A percentile compares a stretch with the other conserved stretches of the same genome.
phyloP scores from a whole-genome alignment of 2,113 vertebrate genomes.

The Periophthalmus modestus region DNA sequence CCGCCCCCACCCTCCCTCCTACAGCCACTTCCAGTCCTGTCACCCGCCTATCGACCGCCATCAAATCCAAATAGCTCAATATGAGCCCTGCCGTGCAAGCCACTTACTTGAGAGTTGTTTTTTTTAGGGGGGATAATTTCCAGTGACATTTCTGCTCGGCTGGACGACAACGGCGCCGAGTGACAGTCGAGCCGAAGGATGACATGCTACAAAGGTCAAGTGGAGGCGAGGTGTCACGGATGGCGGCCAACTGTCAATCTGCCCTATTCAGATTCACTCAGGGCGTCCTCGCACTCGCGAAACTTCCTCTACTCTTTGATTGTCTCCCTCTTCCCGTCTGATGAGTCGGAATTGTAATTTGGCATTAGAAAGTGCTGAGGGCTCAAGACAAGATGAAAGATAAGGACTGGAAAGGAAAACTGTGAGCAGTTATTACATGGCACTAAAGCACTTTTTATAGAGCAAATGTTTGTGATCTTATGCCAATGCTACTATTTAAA shows the following conservation, averaged over 20 bases:
- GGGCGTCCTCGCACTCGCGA: conserved; percentile 1
- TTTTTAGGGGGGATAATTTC: conserved; percentile 33
- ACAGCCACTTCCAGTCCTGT: conserved; percentile 56
- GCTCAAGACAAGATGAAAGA: background rate
- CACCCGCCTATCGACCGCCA: conserved; percentile 41
- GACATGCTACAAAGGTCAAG: conserved; percentile 69
- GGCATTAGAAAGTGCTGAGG: background rate
- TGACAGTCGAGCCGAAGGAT: conserved; percentile 59
- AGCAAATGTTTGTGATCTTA: too few relatives aligned
- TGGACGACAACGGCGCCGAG: conserved; percentile 45
- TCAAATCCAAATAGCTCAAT: conserved; percentile 24
- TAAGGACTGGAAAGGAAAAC: background rate
- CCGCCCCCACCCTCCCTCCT: conserved; percentile 1
- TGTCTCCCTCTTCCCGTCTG: conserved; percentile 12
- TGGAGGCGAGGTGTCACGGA: conserved; percentile 44
- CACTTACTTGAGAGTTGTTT: conserved; percentile 56
- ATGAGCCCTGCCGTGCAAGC: conserved; percentile 3
- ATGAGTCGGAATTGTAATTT: background rate
- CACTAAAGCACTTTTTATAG: too few relatives aligned
- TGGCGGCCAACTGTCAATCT: conserved; percentile 42
- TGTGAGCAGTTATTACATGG: background rate
- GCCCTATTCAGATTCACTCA: conserved; percentile 31
- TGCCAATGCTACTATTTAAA: too few relatives aligned
- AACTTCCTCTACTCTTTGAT: conserved; percentile 28
- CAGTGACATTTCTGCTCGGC: conserved; percentile 63